A percentile compares a stretch with the other conserved stretches of the same genome.
Conservation (phyloP, 2,113 vertebrate species). For the Dendropsophus ebraccatus region DNA sequence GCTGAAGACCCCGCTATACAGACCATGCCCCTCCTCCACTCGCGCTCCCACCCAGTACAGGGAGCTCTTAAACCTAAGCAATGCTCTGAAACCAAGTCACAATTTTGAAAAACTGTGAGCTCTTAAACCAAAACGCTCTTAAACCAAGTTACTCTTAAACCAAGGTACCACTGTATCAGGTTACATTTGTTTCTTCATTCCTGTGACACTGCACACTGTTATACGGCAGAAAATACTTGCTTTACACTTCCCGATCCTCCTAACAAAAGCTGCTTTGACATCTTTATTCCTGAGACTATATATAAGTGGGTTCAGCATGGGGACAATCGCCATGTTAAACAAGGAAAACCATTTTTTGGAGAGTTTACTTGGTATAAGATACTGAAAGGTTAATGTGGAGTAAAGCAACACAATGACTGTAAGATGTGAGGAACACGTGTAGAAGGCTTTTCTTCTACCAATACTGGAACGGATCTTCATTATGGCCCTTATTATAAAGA, state of each 20-base stretch:
- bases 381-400: background rate
- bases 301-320: background rate
- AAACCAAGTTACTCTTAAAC: no score
- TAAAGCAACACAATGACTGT: background rate
- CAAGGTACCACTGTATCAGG: no score
- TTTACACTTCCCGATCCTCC: background rate
- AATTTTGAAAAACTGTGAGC: no score
- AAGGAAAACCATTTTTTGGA: background rate
- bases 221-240: no score
- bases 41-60: no score
- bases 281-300: background rate
- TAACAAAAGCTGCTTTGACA: background rate
- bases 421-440: constrained; percentile 7
- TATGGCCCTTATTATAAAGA: background rate
- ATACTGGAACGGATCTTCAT: background rate
- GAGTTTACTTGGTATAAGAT: background rate
- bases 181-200: no score
- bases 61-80: no score
- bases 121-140: no score
- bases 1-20: no score
- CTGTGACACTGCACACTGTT: no score
- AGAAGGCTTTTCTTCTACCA: constrained; percentile 4
- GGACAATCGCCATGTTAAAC: background rate
- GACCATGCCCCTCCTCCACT: no score
- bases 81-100: no score